phyloP scores from a whole-genome alignment of 2,113 vertebrate species.

The Panthera uncia region DNA sequence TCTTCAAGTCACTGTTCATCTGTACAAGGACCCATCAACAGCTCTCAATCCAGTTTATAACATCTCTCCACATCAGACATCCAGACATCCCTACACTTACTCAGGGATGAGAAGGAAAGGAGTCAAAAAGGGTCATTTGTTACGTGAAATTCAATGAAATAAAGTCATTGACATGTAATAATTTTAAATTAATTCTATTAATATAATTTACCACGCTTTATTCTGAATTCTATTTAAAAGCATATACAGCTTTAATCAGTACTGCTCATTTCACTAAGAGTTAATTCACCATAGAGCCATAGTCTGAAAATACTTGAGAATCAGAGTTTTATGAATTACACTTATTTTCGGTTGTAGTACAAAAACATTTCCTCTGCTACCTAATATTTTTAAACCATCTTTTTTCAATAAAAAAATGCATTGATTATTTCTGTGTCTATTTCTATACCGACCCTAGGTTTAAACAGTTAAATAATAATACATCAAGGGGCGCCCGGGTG shows the following conservation, averaged over 20 bases:
- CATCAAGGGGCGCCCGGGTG: neutral
- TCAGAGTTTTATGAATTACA: neutral
- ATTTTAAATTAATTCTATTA: neutral
- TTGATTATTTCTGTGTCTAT: neutral
- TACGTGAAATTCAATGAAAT: neutral
- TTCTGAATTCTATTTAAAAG: slow-evolving; percentile 9
- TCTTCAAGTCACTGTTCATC: neutral
- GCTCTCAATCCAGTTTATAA: neutral
- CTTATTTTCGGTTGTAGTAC: neutral
- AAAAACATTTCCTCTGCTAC: neutral
- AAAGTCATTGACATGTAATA: neutral
- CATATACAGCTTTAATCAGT: neutral
- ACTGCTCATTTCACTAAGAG: neutral
- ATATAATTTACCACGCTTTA: neutral
- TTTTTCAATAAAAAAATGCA: neutral
- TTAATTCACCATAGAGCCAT: neutral
- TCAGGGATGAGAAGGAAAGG: neutral
- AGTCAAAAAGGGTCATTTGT: neutral
- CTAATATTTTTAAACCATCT: neutral
- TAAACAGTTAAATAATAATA: neutral
- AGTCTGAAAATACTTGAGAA: neutral
- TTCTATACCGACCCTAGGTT: neutral
- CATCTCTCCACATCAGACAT: neutral
- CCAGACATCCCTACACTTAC: neutral
- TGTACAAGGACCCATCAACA: neutral